phyloP scores from a whole-genome alignment of 2,797 vertebrate genomes.

The Miichthys miiuy region DNA sequence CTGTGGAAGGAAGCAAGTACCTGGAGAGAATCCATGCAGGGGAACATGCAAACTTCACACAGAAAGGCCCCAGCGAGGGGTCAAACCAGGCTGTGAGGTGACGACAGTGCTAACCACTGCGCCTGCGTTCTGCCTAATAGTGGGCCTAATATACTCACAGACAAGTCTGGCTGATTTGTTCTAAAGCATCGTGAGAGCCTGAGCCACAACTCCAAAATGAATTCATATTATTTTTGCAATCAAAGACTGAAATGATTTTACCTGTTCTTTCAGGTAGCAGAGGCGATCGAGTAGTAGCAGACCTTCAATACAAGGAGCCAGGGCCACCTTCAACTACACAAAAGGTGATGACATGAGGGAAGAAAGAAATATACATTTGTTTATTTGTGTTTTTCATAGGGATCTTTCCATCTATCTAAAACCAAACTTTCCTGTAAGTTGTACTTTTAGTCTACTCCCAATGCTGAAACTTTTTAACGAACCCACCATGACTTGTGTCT shows the following conservation, averaged over 20 bases:
- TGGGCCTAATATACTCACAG: no score
- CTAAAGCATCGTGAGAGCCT: neutral
- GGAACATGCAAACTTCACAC: no score
- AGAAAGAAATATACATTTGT: neutral
- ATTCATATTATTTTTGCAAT: neutral
- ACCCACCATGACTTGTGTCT: conserved; percentile 35
- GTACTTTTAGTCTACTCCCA: neutral
- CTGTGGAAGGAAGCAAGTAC: no score
- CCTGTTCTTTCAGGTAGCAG: conserved; percentile 97
- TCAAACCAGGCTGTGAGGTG: no score
- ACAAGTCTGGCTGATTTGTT: neutral
- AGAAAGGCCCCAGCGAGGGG: no score
- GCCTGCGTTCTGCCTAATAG: neutral
- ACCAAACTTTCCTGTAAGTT: neutral
- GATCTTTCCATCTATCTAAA: neutral
- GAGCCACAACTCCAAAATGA: neutral
- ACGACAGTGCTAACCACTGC: no score
- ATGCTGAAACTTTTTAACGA: neutral
- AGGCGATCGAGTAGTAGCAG: conserved; percentile 96
- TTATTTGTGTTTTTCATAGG: no score
- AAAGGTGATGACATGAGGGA: conserved; percentile 22
- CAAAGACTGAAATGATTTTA: conserved; percentile 72
- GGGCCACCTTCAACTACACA: conserved; percentile 92
- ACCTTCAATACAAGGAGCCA: conserved; percentile 95
- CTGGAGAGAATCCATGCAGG: no score